A percentile compares a stretch with the other conserved stretches of the same genome.
phyloP scores from a whole-genome alignment of 2,113 vertebrate genomes.

The Rhombomys opimus region DNA sequence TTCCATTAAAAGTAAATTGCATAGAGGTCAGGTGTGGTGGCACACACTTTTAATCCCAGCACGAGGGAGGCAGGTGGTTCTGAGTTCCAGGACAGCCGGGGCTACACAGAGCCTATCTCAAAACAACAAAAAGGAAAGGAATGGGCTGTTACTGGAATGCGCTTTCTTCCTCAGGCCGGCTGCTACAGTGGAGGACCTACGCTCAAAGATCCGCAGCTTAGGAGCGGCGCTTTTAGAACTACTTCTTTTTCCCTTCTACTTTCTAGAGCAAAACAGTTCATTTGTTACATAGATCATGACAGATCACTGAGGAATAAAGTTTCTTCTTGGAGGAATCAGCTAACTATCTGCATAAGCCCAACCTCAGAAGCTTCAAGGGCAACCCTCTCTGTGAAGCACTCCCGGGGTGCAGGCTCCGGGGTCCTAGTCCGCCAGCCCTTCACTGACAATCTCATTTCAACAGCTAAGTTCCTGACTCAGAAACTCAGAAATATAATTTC shows the following conservation, averaged over 20 bases:
- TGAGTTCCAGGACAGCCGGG: neutral
- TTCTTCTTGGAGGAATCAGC: slow-evolving; percentile 52
- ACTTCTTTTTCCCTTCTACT: slow-evolving; percentile 59
- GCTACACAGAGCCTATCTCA: neutral
- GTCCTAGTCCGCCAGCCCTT: neutral
- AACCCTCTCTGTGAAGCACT: neutral
- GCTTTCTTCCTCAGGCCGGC: slow-evolving; percentile 60
- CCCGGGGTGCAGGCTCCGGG: neutral
- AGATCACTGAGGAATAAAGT: slow-evolving; percentile 56
- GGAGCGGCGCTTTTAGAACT: slow-evolving; percentile 66
- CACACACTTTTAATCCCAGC: neutral
- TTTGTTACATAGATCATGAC: slow-evolving; percentile 70
- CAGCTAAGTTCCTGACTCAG: slow-evolving; percentile 6
- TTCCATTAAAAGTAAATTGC: neutral
- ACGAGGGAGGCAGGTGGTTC: neutral
- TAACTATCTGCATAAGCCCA: slow-evolving; percentile 30
- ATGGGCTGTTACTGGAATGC: slow-evolving; percentile 59
- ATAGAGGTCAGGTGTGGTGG: neutral
- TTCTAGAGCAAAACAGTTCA: slow-evolving; percentile 64
- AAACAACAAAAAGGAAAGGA: slow-evolving; percentile 20
- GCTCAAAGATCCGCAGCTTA: slow-evolving; percentile 76
- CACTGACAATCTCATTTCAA: neutral
- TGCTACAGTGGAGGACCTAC: slow-evolving; percentile 69
- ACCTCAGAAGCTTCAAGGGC: slow-evolving; percentile 32
- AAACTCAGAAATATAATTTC: slow-evolving; percentile 43